Percentiles rank a stretch among this genome's conserved stretches.
Conservation (phyloP, 1,140 invertebrate genomes). For the Pomacea maculata region DNA sequence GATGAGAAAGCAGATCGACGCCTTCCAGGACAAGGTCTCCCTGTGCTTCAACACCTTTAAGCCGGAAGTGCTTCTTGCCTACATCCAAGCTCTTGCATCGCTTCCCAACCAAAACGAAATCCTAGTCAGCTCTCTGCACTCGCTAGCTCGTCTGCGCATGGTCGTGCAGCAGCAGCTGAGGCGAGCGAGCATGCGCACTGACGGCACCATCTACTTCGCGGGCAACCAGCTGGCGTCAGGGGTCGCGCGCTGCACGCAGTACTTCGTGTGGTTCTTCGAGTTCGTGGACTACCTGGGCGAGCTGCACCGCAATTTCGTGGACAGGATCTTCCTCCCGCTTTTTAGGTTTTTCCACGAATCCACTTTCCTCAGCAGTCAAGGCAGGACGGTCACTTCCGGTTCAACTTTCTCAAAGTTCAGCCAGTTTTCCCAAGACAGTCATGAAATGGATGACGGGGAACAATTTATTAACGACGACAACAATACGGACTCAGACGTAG, state of each 20-base stretch:
- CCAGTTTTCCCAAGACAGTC: conserved; percentile 40
- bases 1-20: conserved; percentile 48
- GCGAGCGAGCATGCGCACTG: conserved; percentile 36
- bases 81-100: conserved; percentile 17
- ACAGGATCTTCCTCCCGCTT: conserved; percentile 54
- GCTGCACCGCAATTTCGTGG: conserved; percentile 48
- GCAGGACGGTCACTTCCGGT: conserved; percentile 35
- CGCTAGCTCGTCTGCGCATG: conserved; percentile 40
- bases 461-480: conserved; percentile 23
- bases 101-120: conserved; percentile 19
- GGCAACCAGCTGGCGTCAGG: conserved; percentile 8
- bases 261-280: conserved; percentile 59
- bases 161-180: conserved; percentile 35
- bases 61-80: conserved; percentile 32
- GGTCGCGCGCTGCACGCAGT: conserved; percentile 43
- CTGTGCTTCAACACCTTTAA: conserved; percentile 48
- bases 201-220: conserved; percentile 32
- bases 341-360: conserved; percentile 54
- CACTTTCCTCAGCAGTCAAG: conserved; percentile 27
- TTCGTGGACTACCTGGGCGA: conserved; percentile 51
- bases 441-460: conserved; percentile 13
- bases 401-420: conserved; percentile 45
- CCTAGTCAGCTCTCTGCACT: conserved; percentile 33
- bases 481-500: conserved; percentile 22
- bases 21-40: conserved; percentile 56